Base-by-base conservation (phyloP, 64 coral and sea anemone genomes). In the Porites lutea region DNA sequence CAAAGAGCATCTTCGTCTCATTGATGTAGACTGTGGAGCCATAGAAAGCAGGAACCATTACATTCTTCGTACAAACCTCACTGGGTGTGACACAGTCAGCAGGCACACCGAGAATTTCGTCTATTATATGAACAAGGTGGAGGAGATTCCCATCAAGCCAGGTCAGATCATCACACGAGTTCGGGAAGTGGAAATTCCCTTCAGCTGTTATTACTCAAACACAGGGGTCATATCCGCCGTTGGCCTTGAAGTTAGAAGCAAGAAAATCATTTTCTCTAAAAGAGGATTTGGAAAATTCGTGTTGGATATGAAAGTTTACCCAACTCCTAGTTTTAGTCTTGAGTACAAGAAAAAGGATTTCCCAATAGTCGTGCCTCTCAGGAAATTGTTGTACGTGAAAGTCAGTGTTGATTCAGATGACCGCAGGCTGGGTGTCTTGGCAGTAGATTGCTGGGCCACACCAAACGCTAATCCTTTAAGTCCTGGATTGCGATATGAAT, bases 151-250 rank as follows among this genome's bases (percentile, higher is more conserved):
- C 9, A 5, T 89, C 13, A 54, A 82, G 55, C 52, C 12, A 4
- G 7, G 43, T 69, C 71, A 79, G 49, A 73, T 89, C 18, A 89
- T 94, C 59, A 54, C 49, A 55, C 92, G 92, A n/a, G 48, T 88
- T 14, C 87, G 88, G n/a, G 75, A 83, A 65, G 58, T 94, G n/a
- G 67, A 79, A 72, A 94, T 94, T 62, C 87, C 92, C 23, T 94
- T 94, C 78, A 71, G 69, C 37, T 94, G 92, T 47, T 73, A 74
- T 10, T 89, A 83, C 53, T 94, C 82, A 44, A 81, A 82, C 73
- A 94, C 49, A 48, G 82, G 74, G 22, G 59, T 74, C 16, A 87
- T 94, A 49, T 89, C 92, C 23, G 70, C 82, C 69, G 69, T 77
- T n/a, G 81, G 81, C 20, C 45, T 84, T 5, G 8, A 59, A 76